Conservation (phyloP, 2,888 invertebrate species). For the Synergus itoensis region DNA sequence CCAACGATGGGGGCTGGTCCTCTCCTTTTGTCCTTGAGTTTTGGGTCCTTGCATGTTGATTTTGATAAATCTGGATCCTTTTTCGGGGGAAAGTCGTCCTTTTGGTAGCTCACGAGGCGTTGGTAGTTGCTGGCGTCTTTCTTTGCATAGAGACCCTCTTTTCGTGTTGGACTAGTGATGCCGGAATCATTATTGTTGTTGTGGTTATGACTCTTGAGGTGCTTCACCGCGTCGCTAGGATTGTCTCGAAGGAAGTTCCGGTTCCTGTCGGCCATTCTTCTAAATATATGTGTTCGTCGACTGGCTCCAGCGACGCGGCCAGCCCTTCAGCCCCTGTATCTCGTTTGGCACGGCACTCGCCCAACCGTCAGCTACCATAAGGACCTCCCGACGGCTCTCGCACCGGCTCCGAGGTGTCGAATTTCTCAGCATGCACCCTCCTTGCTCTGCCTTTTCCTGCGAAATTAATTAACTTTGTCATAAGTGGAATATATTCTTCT, state of each 20-base stretch:
- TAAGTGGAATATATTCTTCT: not conserved
- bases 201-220: constrained; percentile 42
- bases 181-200: constrained; percentile 48
- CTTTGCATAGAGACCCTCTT: constrained; percentile 60
- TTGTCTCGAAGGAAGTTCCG: constrained; percentile 59
- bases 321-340: constrained; percentile 74
- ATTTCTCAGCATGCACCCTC: constrained; percentile 72
- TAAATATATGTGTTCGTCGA: constrained; percentile 71
- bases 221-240: constrained; percentile 44
- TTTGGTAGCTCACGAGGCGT: constrained; percentile 53
- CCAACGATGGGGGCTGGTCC: constrained; percentile 73
- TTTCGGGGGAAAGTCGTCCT: constrained; percentile 41
- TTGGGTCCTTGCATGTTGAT: constrained; percentile 32
- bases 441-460: constrained; percentile 62
- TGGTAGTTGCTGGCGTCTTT: constrained; percentile 59
- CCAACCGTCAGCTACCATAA: constrained; percentile 72
- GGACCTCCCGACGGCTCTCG: constrained; percentile 67
- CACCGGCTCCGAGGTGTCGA: constrained; percentile 43
- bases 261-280: constrained; percentile 69
- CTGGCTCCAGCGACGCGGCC: constrained; percentile 75
- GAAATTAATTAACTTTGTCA: constrained; percentile 26
- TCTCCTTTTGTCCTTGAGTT: constrained; percentile 48
- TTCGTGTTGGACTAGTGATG: constrained; percentile 44
- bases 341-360: constrained; percentile 64
- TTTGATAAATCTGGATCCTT: constrained; percentile 14